These are phyloP conservation scores for Bujurquina vittata DNA, from an alignment of 2,113 vertebrate species.

Conservation along the genomic window DNA sequence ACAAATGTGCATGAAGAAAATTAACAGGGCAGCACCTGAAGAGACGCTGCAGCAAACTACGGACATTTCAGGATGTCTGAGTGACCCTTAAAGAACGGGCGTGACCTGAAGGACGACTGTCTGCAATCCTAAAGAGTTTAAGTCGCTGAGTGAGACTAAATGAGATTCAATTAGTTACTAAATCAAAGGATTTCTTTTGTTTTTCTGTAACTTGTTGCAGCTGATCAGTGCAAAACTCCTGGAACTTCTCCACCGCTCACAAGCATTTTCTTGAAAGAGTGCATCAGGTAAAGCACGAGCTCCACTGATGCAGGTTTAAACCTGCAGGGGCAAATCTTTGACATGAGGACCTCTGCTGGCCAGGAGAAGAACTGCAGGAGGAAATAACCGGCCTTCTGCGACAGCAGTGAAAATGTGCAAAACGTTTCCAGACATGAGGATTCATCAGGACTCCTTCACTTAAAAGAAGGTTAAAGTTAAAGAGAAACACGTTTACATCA, in stretches of 20 bases:
- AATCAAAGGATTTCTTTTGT: background rate
- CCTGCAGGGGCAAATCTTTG: background rate
- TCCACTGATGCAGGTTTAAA: background rate
- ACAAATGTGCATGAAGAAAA: too few relatives aligned
- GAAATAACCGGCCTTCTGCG: background rate
- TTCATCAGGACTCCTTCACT: background rate
- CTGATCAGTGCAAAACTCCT: background rate
- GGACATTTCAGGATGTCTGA: too few relatives aligned
- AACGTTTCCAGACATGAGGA: background rate
- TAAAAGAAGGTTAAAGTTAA: background rate
- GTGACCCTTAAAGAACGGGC: too few relatives aligned
- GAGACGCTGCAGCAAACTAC: too few relatives aligned
- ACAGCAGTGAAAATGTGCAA: constrained; percentile 33
- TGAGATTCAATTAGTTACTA: too few relatives aligned
- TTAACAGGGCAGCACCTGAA: too few relatives aligned
- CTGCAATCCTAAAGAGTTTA: background rate
- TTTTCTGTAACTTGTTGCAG: background rate
- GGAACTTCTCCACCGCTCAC: background rate
- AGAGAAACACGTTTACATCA: background rate
- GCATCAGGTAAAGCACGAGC: background rate
- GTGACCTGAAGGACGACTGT: too few relatives aligned
- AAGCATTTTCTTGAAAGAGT: background rate
- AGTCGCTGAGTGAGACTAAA: background rate
- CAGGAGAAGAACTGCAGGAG: constrained; percentile 6
- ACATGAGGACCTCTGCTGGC: constrained; percentile 53